phyloP scores from a whole-genome alignment of 2,797 vertebrate genomes.

The Ctenochaetus hawaiiensis region DNA sequence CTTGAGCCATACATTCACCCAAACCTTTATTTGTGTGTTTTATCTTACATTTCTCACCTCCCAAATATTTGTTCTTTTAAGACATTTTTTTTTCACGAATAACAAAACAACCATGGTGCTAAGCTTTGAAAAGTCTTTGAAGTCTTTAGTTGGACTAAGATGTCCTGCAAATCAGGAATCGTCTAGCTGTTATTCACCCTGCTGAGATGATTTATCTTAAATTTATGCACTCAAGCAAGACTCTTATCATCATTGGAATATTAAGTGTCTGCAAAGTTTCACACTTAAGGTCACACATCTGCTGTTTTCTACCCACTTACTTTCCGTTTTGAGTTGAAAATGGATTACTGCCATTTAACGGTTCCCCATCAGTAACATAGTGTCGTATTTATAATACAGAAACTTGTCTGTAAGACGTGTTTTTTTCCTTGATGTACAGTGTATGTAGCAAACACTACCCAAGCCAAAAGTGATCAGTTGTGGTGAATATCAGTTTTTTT shows the following conservation, averaged over 20 bases:
- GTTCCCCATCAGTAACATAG: slow-evolving; percentile 46
- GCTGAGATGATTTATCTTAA: slow-evolving; percentile 54
- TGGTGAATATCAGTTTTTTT: slow-evolving; percentile 66
- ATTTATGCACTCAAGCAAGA: slow-evolving; percentile 62
- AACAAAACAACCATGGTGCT: slow-evolving; percentile 81
- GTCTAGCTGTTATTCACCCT: slow-evolving; percentile 70
- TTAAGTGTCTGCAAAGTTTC: slow-evolving; percentile 39
- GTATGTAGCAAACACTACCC: slow-evolving; percentile 85
- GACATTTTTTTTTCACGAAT: slow-evolving; percentile 32
- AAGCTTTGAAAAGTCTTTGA: slow-evolving; percentile 70
- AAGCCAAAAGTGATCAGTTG: slow-evolving; percentile 78
- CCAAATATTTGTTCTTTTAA: slow-evolving; percentile 48
- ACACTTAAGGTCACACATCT: slow-evolving; percentile 17
- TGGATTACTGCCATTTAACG: slow-evolving; percentile 25
- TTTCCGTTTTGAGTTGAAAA: slow-evolving; percentile 34
- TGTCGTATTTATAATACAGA: slow-evolving; percentile 66
- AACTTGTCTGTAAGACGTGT: slow-evolving; percentile 48
- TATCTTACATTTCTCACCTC: slow-evolving; percentile 44
- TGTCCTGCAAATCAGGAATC: slow-evolving; percentile 68
- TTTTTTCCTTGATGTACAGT: slow-evolving; percentile 65
- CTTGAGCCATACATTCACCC: slow-evolving; percentile 75
- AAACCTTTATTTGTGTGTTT: slow-evolving; percentile 64
- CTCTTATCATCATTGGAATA: slow-evolving; percentile 22
- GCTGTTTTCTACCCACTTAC: slow-evolving; percentile 16
- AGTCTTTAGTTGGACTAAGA: slow-evolving; percentile 55